Base-by-base conservation (phyloP, 2,888 invertebrate species). In the Nebria brevicollis region DNA sequence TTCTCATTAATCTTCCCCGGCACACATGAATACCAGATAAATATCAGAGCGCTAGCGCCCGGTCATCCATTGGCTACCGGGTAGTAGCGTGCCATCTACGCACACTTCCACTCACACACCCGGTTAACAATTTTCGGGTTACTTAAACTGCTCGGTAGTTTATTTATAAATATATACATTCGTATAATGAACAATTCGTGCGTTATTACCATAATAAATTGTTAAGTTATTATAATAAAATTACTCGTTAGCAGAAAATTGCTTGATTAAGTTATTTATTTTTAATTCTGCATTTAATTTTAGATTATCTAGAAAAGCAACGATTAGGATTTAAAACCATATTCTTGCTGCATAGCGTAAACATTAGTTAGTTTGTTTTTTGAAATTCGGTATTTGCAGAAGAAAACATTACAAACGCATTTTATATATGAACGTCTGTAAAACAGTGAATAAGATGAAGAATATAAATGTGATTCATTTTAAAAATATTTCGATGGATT, bases 1-100 rank as follows among this genome's bases (percentile, higher is more conserved):
- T 75, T 80, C 26, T 64, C 80, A 80, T 80, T 80, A 80, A 80
- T 80, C 80, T 80, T 80, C 70, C 5, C 25, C 75, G 65, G 77
- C 26, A 68, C 77, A 77, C 77, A 77, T 78, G 74, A 74, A 78
- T 70, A 74, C 73, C 78, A 73, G 78, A 78, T 78, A 78, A 77
- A 78, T 73, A 78, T 77, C 77, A 66, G 76, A 41, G 72, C 8
- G 54, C 54, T 54, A 54, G 54, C 54, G 54, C 72, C 64, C 77
- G 77, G 72, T 77, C 77, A 72, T 72, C 77, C 77, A 72, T 77
- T 72, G 25, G 77, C 77, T 54, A 72, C 64, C 41, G 42, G 77
- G 54, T 77, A 72, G 70, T 43, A 54, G 11, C 54, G 6, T 54
- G 13, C 54, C 54, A 54, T 54, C 34, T 34, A 34, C 34, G 34